A percentile compares a stretch with the other conserved stretches of the same genome.
These are phyloP conservation scores for Rhabdornis inornatus DNA, from an alignment of 2,113 vertebrate genomes.

Conservation along the genomic window DNA sequence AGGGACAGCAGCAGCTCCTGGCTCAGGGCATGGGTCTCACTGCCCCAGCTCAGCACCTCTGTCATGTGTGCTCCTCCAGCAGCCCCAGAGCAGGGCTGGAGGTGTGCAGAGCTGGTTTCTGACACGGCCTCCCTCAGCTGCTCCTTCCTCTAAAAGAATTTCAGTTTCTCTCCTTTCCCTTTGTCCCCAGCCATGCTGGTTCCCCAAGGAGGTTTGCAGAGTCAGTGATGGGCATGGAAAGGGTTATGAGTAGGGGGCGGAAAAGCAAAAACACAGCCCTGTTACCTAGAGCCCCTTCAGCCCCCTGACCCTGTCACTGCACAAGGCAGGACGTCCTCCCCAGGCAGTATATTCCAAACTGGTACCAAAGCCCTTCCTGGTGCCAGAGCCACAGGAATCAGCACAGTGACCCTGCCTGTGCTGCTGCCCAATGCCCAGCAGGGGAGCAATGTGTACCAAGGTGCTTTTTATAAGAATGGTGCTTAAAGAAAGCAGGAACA, in stretches of 20 bases:
- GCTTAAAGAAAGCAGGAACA: not conserved
- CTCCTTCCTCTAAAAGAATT: not conserved
- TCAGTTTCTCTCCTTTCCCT: not conserved
- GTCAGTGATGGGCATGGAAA: not conserved
- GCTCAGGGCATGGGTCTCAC: rapidly evolving
- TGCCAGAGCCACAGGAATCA: not conserved
- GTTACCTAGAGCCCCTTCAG: not conserved
- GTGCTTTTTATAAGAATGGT: not conserved
- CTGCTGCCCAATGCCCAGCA: not conserved
- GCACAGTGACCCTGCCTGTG: not conserved
- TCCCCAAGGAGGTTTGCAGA: not conserved
- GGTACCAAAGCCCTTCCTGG: not conserved
- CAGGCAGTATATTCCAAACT: not conserved
- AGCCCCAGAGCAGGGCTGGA: not conserved
- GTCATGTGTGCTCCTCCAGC: rapidly evolving
- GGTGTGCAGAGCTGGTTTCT: not conserved
- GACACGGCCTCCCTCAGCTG: not conserved
- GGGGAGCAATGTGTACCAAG: not conserved
- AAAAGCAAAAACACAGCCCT: not conserved
- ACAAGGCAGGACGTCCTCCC: not conserved
- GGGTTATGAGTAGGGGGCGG: not conserved
- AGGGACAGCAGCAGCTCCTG: not conserved
- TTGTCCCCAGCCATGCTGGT: not conserved
- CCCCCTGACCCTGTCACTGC: not conserved
- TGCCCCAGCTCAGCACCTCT: not conserved